A percentile compares a stretch with the other conserved stretches of the same genome.
Conservation (phyloP, 2,888 invertebrate genomes). For the Heliconius erato region DNA sequence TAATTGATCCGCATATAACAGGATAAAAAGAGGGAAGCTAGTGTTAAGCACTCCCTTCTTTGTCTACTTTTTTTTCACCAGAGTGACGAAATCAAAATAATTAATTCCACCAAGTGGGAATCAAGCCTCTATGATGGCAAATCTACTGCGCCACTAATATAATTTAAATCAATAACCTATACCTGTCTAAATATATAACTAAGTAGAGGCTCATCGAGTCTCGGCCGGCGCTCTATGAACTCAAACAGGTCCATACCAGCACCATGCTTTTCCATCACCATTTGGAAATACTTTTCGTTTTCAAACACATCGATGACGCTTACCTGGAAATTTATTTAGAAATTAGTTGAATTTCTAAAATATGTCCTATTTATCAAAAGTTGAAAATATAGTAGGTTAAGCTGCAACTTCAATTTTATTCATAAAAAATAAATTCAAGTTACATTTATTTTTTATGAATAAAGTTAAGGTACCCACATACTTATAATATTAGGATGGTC, state of each 20-base stretch:
- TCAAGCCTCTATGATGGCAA: no score
- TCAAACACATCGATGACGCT: conserved; percentile 89
- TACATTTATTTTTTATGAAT: neutral
- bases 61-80: no score
- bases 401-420: no score
- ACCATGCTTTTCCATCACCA: conserved; percentile 92
- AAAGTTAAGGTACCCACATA: neutral
- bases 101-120: no score
- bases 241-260: conserved; percentile 92
- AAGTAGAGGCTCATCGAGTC: conserved; percentile 88
- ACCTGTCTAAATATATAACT: conserved; percentile 91
- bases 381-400: no score
- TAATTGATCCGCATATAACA: no score
- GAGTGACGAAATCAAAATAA: no score
- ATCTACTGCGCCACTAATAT: no score
- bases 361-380: no score
- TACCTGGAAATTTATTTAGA: conserved; percentile 66
- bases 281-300: conserved; percentile 89
- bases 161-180: neutral
- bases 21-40: no score
- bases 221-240: conserved; percentile 89
- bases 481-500: neutral
- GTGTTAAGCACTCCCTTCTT: no score
- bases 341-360: no score
- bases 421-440: neutral